A percentile compares a stretch with the other conserved stretches of the same genome.
Evolutionary conservation across 2,113 vertebrate genomes (phyloP).

Genomic region (Ursus arctos): DNA sequence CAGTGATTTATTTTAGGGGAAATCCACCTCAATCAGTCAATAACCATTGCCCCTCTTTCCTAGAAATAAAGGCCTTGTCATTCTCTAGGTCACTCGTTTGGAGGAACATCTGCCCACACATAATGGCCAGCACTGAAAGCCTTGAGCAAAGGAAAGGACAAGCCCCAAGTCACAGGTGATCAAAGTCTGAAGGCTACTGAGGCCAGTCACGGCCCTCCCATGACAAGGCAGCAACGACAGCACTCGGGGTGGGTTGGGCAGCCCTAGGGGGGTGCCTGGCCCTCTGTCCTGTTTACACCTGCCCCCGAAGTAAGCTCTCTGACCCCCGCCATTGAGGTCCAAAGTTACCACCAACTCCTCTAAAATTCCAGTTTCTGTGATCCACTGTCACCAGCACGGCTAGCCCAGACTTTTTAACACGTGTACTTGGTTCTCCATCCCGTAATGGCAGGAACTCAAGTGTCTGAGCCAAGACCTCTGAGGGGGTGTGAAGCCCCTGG

Average conservation of each 20-base stretch:
- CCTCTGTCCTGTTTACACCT: not conserved
- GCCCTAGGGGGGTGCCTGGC: not conserved
- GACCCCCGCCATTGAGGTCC: not conserved
- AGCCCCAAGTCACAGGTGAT: not conserved
- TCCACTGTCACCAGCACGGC: not conserved
- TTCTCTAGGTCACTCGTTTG: not conserved
- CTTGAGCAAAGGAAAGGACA: not conserved
- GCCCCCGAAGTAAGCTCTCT: not conserved
- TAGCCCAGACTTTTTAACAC: not conserved
- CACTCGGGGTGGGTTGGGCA: not conserved
- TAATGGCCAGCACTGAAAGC: not conserved
- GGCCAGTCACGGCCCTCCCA: not conserved
- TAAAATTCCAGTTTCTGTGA: not conserved
- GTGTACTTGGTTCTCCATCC: fast-evolving
- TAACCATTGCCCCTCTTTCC: not conserved
- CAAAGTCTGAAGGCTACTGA: not conserved
- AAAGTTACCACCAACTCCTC: not conserved
- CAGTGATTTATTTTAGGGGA: not conserved
- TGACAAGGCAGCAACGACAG: not conserved
- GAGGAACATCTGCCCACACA: not conserved
- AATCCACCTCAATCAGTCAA: not conserved
- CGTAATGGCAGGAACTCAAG: not conserved
- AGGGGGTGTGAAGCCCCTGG: not conserved
- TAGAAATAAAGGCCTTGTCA: not conserved
- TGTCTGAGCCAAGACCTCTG: not conserved